Percentiles rank a stretch among this genome's conserved stretches.
These are phyloP conservation scores for Urocynchramus pylzowi DNA, from an alignment of 2,113 vertebrate species.

Conservation along the genomic window DNA sequence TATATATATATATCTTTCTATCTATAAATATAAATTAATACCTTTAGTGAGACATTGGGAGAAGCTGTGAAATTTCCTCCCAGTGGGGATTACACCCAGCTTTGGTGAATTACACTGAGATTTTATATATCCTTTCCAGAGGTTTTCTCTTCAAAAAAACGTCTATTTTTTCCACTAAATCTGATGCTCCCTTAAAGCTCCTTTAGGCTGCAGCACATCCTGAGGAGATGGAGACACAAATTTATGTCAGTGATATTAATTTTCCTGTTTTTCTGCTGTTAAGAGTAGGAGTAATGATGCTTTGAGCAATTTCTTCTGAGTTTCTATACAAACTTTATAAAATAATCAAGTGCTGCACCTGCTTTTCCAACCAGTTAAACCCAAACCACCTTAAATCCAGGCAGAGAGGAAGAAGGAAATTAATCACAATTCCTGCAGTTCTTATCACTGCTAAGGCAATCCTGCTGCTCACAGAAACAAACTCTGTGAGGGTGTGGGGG, in stretches of 20 bases:
- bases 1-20: no score
- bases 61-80: neutral
- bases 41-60: fast-evolving
- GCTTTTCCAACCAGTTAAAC: neutral
- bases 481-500: neutral
- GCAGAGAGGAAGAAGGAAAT: neutral
- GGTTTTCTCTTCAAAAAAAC: neutral
- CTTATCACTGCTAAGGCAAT: neutral
- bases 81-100: neutral
- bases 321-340: neutral
- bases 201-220: neutral
- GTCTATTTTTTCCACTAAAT: neutral
- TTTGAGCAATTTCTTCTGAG: neutral
- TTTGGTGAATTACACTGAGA: neutral
- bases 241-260: neutral
- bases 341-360: neutral
- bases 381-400: neutral
- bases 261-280: neutral
- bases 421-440: neutral
- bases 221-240: fast-evolving
- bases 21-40: neutral
- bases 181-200: neutral
- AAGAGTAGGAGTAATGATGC: neutral
- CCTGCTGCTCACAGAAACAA: neutral
- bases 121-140: neutral